Conservation (phyloP, 2,888 invertebrate genomes). For the Hirtodrosophila alboralis region DNA sequence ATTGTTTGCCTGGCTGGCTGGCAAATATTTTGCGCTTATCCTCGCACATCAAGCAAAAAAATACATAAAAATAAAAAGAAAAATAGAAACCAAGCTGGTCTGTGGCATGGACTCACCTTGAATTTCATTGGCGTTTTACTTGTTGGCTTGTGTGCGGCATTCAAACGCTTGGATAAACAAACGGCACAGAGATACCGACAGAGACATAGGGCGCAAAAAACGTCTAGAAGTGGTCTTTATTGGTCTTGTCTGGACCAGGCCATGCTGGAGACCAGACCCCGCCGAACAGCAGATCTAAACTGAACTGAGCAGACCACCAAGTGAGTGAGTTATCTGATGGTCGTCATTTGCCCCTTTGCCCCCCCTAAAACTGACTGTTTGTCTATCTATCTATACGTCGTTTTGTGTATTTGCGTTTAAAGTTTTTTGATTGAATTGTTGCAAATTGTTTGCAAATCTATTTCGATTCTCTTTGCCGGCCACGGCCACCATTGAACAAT, state of each 20-base stretch:
- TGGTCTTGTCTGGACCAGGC: constrained; percentile 50
- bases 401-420: constrained; percentile 73
- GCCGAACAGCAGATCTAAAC: constrained; percentile 7
- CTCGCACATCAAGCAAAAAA: constrained; percentile 50
- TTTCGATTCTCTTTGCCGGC: constrained; percentile 57
- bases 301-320: constrained; percentile 63
- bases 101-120: constrained; percentile 67
- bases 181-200: constrained; percentile 50
- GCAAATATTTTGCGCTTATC: constrained; percentile 77
- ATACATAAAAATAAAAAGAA: constrained; percentile 14
- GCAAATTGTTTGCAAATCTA: constrained; percentile 81
- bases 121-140: constrained; percentile 63
- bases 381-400: constrained; percentile 37
- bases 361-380: constrained; percentile 30
- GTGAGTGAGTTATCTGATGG: constrained; percentile 81
- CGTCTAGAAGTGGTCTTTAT: constrained; percentile 63
- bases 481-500: constrained; percentile 67
- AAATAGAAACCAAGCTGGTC: constrained; percentile 31
- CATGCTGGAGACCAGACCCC: constrained; percentile 24
- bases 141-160: constrained; percentile 60
- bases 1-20: constrained; percentile 63
- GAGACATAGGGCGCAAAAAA: constrained; percentile 59
- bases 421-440: constrained; percentile 83
- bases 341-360: constrained; percentile 45
- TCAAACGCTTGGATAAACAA: constrained; percentile 75